Evolutionary conservation across 2,113 vertebrate genomes (phyloP), one percentile per base, ranked within the genome.

Genomic region (Psammodynastes pulverulentus): DNA sequence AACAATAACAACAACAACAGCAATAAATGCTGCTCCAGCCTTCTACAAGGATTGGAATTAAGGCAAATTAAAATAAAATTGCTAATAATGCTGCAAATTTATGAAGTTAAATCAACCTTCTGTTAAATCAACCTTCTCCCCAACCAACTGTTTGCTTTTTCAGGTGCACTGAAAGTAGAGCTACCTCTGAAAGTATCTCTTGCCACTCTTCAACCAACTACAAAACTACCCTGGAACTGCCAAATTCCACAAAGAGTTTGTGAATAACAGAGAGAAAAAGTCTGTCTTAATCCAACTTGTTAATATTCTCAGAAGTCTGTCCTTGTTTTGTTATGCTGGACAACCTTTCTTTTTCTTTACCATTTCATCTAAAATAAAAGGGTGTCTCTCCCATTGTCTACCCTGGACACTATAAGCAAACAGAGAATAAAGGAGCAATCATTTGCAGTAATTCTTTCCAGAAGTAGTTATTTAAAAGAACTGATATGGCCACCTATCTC

Each of bases 161-260:
- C 67, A 72, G 67, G 34, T 72, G 67, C 15, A 72, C 2, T 72
- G 67, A 34, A 34, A 72, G n/a, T 72, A 34, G 4, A 72, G n/a
- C 67, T 72, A 15, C n/a, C 34, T 34, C 12, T 34, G 12, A 34
- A 34, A 34, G 67, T 85, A 62, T 46, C 9, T 85, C 84, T 4
- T 85, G 43, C 29, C 19, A 19, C 13, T 29, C 91, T 48, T 89
- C 53, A 54, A 7, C 45, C 62, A 89, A 56, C 9, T 21, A 79
- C 2, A 89, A 45, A 56, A 84, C 48, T 87, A 89, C n/a, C 91
- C 93, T 92, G 93, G n/a, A 93, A 91, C 90, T 93, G 94, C 94
- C 92, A 92, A 94, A 92, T 88, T 92, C 85, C 95, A 95, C 93
- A 94, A 96, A 96, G 94, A 90, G 43, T 0, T 94, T 53, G 85